These are phyloP conservation scores for Neomicropteryx cornuta DNA, from an alignment of 1,140 invertebrate genomes.

Conservation along the genomic window DNA sequence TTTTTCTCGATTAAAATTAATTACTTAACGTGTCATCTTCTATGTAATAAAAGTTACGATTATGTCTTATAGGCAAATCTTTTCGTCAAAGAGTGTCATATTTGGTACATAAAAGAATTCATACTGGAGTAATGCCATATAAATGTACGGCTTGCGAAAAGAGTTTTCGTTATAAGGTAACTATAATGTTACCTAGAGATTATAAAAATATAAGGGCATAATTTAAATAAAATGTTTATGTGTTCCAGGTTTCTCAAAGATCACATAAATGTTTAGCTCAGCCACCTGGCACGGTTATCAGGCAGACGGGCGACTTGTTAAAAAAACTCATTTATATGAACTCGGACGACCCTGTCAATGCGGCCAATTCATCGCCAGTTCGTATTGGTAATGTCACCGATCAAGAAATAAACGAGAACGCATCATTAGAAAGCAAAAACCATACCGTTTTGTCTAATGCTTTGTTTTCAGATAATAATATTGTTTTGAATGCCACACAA, in stretches of 20 bases:
- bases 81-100: slow-evolving; percentile 79
- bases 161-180: slow-evolving; percentile 73
- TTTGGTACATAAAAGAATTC: slow-evolving; percentile 72
- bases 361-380: no score
- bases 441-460: slow-evolving; percentile 6
- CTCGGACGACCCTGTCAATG: slow-evolving; percentile 9
- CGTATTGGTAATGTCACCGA: no score
- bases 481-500: no score
- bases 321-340: slow-evolving; percentile 39
- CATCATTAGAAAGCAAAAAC: no score
- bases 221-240: neutral
- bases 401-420: no score
- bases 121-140: slow-evolving; percentile 74
- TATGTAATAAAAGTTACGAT: neutral
- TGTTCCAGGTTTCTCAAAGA: slow-evolving; percentile 56
- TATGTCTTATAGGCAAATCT: slow-evolving; percentile 54
- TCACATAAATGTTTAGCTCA: slow-evolving; percentile 65
- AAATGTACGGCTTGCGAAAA: slow-evolving; percentile 71
- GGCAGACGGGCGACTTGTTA: slow-evolving; percentile 37
- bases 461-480: no score
- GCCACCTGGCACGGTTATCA: slow-evolving; percentile 39
- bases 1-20: slow-evolving; percentile 2
- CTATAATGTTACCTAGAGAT: slow-evolving; percentile 1
- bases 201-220: slow-evolving; percentile 2
- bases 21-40: slow-evolving; percentile 5